Conservation (phyloP, 2,888 invertebrate genomes). For the Onchidella celtica region DNA sequence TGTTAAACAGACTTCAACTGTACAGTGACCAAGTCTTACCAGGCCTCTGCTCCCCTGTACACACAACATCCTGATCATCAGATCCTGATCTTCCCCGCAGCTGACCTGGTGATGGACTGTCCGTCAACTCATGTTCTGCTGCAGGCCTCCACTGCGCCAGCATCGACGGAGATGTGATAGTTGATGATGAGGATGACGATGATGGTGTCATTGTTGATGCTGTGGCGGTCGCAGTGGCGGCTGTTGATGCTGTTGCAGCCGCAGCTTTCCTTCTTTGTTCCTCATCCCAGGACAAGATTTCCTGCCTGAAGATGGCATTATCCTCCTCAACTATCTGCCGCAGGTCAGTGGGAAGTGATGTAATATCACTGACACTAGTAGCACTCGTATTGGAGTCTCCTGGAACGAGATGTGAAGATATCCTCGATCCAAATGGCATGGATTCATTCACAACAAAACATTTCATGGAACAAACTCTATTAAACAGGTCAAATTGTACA, state of each 20-base stretch:
- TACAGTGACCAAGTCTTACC: no score
- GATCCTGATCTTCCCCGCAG: slow-evolving; percentile 51
- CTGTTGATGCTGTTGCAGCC: slow-evolving; percentile 26
- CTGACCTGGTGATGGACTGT: background rate
- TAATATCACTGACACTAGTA: background rate
- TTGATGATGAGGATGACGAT: slow-evolving; percentile 15
- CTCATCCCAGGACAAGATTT: slow-evolving; percentile 77
- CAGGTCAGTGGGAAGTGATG: slow-evolving; percentile 64
- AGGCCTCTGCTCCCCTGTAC: slow-evolving; percentile 61
- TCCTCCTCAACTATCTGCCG: slow-evolving; percentile 76
- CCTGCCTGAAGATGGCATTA: slow-evolving; percentile 75
- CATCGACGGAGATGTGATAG: background rate
- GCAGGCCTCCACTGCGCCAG: background rate
- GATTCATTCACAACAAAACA: no score
- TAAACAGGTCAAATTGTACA: no score
- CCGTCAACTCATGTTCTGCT: slow-evolving; percentile 1
- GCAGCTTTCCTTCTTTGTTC: slow-evolving; percentile 64
- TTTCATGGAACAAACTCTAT: no score
- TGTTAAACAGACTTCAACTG: no score
- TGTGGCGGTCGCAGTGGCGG: slow-evolving; percentile 42
- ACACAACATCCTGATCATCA: slow-evolving; percentile 60
- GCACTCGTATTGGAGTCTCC: slow-evolving; percentile 7
- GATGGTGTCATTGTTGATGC: slow-evolving; percentile 23
- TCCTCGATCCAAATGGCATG: no score
- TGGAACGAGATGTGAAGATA: background rate